Evolutionary conservation across 2,113 vertebrate species (phyloP), one percentile per base, ranked within the genome.

Genomic region (Vireo altiloquus): DNA sequence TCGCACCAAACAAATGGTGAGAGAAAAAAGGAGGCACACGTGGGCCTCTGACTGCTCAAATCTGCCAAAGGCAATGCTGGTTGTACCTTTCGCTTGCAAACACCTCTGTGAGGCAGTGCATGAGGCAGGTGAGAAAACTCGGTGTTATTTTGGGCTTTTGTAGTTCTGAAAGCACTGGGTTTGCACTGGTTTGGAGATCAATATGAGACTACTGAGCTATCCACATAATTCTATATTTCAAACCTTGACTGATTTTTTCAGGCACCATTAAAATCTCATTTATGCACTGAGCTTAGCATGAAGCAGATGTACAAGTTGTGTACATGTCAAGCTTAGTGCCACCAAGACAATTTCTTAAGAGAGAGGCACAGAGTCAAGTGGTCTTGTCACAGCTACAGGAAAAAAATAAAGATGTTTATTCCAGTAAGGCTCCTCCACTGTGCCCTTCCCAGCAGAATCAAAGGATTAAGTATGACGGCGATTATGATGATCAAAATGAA

Each of bases 231-330:
- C 80, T 28, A 3, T 23, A 40, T 65, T 79, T 84, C 64, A 94
- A 95, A 56, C 37, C n/a, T 47, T 85, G 61, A 94, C 84, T 89
- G 68, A 87, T 76, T 95, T 87, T 76, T 95, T 87, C 64, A 96
- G 59, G 59, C 40, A 85, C 54, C 92, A 93, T 93, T 93, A 50
- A 95, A 95, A 78, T 50, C 33, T 80, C 39, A 64, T 75, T 74
- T 86, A 95, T 82, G 83, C 15, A 77, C n/a, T 15, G 37, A 71
- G 20, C 27, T 96, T 89, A 94, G 28, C 23, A 91, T 59, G 24
- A 92, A 91, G 77, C 35, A 94, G 92, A 88, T 31, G n/a, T 50
- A 66, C 53, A 74, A 33, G 49, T 30, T 85, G 37, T 61, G 47
- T 63, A 69, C 33, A 10, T 60, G 71, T 37, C 60, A 77, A 49